These are phyloP conservation scores for Pseudomyrmex cubaensis DNA, from an alignment of 1,140 invertebrate species.

Conservation along the genomic window DNA sequence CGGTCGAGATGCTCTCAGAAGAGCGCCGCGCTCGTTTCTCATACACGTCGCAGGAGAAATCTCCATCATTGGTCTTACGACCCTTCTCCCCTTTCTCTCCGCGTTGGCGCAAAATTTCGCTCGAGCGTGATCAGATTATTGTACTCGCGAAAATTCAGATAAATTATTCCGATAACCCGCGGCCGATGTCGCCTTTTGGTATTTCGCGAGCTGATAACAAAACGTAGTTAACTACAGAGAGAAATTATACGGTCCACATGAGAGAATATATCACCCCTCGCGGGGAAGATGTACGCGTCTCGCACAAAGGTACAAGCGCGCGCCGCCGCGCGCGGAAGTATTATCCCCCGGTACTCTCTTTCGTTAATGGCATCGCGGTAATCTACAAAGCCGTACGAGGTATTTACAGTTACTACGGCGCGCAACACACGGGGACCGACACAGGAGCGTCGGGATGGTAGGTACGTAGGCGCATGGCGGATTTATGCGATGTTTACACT, in stretches of 20 bases:
- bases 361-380: slow-evolving; percentile 69
- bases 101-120: slow-evolving; percentile 14
- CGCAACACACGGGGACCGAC: slow-evolving; percentile 13
- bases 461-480: slow-evolving; percentile 69
- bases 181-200: slow-evolving; percentile 19
- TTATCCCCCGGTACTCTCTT: slow-evolving; percentile 60
- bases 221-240: slow-evolving; percentile 31
- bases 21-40: no score
- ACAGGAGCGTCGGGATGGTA: slow-evolving; percentile 5
- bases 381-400: slow-evolving; percentile 71
- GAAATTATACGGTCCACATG: slow-evolving; percentile 51
- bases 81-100: not conserved
- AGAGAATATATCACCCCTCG: slow-evolving; percentile 34
- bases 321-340: slow-evolving; percentile 32
- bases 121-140: slow-evolving; percentile 16
- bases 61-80: not conserved
- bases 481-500: slow-evolving; percentile 83
- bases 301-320: not conserved
- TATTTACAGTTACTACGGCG: slow-evolving; percentile 71
- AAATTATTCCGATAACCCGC: slow-evolving; percentile 46
- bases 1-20: not conserved
- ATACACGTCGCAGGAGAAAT: not conserved
- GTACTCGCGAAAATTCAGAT: slow-evolving; percentile 42
- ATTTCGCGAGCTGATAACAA: slow-evolving; percentile 34
- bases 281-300: slow-evolving; percentile 24